Conservation (phyloP, 2,888 invertebrate genomes). For the Lepidocyrtoides sp. region DNA sequence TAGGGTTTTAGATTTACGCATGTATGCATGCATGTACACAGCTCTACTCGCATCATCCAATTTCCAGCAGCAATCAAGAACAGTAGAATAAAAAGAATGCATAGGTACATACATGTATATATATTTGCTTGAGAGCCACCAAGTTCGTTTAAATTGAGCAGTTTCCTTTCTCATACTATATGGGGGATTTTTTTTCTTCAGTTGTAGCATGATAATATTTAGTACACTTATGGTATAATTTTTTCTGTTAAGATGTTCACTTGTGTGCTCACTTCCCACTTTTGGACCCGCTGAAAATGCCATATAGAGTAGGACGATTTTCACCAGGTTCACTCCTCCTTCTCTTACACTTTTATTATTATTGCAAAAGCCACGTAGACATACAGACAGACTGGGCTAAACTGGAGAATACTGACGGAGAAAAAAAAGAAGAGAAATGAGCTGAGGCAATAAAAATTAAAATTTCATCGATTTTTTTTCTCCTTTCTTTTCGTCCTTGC, state of each 20-base stretch:
- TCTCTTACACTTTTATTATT: not conserved
- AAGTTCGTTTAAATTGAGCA: not conserved
- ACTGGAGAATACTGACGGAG: not conserved
- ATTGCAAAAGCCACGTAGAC: not conserved
- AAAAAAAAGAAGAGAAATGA: slow-evolving; percentile 26
- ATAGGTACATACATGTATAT: not conserved
- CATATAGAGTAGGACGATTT: not conserved
- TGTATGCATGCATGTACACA: not conserved
- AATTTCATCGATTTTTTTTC: slow-evolving; percentile 65
- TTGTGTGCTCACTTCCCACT: not conserved
- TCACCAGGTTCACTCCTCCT: no score
- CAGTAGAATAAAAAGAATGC: no score
- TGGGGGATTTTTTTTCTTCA: not conserved
- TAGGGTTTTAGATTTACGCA: not conserved
- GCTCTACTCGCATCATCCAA: no score
- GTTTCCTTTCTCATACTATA: no score
- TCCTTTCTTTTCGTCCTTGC: not conserved
- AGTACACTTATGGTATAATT: not conserved
- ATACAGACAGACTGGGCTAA: not conserved
- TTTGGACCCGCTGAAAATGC: not conserved
- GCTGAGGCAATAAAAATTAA: slow-evolving; percentile 69
- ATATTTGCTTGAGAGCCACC: not conserved
- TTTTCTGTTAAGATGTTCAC: slow-evolving; percentile 8
- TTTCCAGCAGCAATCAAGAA: no score
- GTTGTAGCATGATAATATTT: not conserved